These are phyloP conservation scores for fruit fly (Drosophila melanogaster) DNA, from an alignment of 1,140 invertebrate genomes.

Conservation along the genomic window Release_6_plus_ISO1_MT NC_004354.4:18002501-18003000, in stretches of 20 bases:
- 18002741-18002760: slow-evolving; percentile 67
- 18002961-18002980: not conserved
- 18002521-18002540: slow-evolving; percentile 54
- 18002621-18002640: slow-evolving; percentile 69
- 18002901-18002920: not conserved
- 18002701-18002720: not conserved
- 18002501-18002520: slow-evolving; percentile 76
- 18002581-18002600: slow-evolving; percentile 69
- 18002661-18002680: slow-evolving; percentile 3
- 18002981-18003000: not conserved
- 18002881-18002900: not conserved
- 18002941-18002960: not conserved
- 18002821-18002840: slow-evolving; percentile 56
- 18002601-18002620: slow-evolving; percentile 66
- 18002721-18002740: slow-evolving; percentile 2
- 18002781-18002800: not conserved
- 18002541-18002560: slow-evolving; percentile 8
- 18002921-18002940: slow-evolving; percentile 2
- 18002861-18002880: too few species aligned
- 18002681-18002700: not conserved
- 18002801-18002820: slow-evolving; percentile 9
- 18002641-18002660: slow-evolving; percentile 73
- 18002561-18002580: slow-evolving; percentile 23
- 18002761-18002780: slow-evolving; percentile 17
- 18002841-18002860: not conserved